Conservation (phyloP, 2,888 invertebrate genomes). For the Stenodema calcarata region DNA sequence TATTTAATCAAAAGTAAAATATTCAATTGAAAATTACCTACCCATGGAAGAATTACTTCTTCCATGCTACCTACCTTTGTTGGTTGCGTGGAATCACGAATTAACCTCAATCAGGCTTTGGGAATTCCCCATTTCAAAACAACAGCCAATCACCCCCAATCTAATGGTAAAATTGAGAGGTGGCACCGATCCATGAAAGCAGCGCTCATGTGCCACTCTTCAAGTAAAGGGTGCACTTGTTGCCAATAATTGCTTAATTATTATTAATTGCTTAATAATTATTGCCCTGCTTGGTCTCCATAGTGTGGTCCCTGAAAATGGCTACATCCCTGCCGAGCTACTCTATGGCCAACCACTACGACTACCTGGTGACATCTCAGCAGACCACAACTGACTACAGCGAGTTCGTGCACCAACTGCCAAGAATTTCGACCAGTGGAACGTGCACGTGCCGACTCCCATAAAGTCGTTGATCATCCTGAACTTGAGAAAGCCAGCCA, state of each 20-base stretch:
- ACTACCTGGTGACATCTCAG: background rate
- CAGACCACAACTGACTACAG: background rate
- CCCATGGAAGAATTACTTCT: too few species aligned
- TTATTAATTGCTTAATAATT: too few species aligned
- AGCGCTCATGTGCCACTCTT: background rate
- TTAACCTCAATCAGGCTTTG: background rate
- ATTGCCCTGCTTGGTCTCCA: conserved; percentile 32
- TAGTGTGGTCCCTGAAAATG: conserved; percentile 10
- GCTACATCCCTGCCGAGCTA: background rate
- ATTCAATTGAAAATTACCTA: too few species aligned
- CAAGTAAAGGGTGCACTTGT: too few species aligned
- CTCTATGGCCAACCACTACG: background rate
- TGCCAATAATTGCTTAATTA: too few species aligned
- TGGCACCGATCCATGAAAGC: background rate
- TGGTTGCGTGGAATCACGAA: too few species aligned
- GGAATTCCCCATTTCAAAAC: background rate
- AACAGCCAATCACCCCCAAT: background rate
- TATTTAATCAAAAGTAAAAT: too few species aligned
- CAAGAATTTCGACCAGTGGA: background rate
- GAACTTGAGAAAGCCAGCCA: background rate
- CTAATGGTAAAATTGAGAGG: background rate
- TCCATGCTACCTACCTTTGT: too few species aligned
- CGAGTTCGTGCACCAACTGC: background rate
- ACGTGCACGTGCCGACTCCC: background rate
- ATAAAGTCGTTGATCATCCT: background rate